phyloP scores from a whole-genome alignment of 2,888 invertebrate genomes.

The Dasypolia templi region DNA sequence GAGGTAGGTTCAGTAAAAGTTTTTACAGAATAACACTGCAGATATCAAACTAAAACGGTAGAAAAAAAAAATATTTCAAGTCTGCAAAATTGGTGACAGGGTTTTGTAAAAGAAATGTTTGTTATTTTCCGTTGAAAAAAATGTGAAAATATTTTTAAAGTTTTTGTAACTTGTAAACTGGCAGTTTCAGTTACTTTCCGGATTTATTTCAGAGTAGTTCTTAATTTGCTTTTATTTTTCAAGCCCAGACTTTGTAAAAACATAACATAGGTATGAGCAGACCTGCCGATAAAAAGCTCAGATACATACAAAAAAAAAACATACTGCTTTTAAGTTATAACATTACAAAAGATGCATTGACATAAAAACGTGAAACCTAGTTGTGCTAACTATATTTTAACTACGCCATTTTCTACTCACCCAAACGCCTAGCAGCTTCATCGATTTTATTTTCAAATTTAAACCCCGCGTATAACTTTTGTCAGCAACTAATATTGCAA shows the following conservation, averaged over 20 bases:
- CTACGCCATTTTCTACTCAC: background rate
- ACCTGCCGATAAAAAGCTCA: too few relatives aligned
- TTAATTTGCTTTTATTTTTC: too few relatives aligned
- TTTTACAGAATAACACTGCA: background rate
- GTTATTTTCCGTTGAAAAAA: background rate
- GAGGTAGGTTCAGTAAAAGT: background rate
- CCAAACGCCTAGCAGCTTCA: background rate
- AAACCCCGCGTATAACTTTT: constrained; percentile 50
- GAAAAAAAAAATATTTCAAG: constrained; percentile 1
- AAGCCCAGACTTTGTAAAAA: background rate
- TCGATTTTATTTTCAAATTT: constrained; percentile 38
- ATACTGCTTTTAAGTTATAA: background rate
- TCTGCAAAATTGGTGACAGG: constrained; percentile 7
- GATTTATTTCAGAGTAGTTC: background rate
- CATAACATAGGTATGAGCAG: background rate
- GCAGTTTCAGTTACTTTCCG: background rate
- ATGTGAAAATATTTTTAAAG: too few relatives aligned
- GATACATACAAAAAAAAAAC: background rate
- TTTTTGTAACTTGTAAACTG: too few relatives aligned
- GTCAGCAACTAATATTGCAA: constrained; percentile 53
- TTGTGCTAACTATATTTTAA: constrained; percentile 9
- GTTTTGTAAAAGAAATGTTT: background rate
- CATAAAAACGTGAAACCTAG: background rate
- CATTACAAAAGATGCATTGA: too few relatives aligned
- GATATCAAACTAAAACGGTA: background rate